These are phyloP conservation scores for Carabus problematicus DNA, from an alignment of 2,888 invertebrate genomes.

Conservation along the genomic window DNA sequence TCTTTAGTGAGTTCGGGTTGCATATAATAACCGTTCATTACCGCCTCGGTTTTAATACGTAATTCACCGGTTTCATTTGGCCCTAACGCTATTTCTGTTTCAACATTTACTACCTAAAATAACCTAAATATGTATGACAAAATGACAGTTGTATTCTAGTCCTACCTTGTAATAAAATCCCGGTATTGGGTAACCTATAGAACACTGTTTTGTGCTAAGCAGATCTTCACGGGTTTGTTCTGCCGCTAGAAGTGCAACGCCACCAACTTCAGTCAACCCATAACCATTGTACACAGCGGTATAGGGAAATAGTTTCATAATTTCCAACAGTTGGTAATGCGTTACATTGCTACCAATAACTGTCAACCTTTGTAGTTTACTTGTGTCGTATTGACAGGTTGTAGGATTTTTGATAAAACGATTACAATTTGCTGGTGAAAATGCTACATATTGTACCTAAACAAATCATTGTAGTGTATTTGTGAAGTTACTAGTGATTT, in stretches of 20 bases:
- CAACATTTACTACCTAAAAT: conserved; percentile 58
- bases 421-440: too few relatives aligned
- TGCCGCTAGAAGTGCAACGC: conserved; percentile 43
- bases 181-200: conserved; percentile 49
- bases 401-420: too few relatives aligned
- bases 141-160: background rate
- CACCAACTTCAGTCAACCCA: conserved; percentile 57
- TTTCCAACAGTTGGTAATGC: conserved; percentile 12
- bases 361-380: conserved; percentile 10
- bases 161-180: conserved; percentile 56
- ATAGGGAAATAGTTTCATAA: conserved; percentile 48
- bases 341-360: conserved; percentile 28
- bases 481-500: too few relatives aligned
- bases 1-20: conserved; percentile 56
- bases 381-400: background rate
- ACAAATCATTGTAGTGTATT: background rate
- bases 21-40: conserved; percentile 57
- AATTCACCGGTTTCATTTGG: conserved; percentile 59
- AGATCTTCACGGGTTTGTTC: background rate
- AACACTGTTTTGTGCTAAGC: conserved; percentile 37
- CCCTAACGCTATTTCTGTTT: conserved; percentile 57
- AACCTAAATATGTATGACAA: background rate
- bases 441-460: background rate
- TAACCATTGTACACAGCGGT: conserved; percentile 52
- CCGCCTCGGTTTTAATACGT: conserved; percentile 56